phyloP scores from a whole-genome alignment of 2,888 invertebrate species.

The Hymenopus coronatus region DNA sequence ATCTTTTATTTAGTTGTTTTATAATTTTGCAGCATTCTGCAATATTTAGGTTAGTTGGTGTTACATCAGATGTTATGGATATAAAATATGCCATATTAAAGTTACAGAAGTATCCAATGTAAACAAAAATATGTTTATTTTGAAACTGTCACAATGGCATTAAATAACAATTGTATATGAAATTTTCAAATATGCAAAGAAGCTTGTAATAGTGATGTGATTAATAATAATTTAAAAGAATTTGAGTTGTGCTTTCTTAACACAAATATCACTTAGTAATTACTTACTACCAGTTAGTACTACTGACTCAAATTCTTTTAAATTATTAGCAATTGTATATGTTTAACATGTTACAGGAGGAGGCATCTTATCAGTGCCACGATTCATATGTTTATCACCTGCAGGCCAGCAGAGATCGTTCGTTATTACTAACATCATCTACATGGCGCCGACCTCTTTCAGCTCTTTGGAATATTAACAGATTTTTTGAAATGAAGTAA shows the following conservation, averaged over 20 bases:
- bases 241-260: too few species aligned
- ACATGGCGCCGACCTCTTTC: constrained; percentile 83
- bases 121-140: not conserved
- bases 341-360: constrained; percentile 54
- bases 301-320: too few species aligned
- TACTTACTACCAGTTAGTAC: too few species aligned
- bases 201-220: too few species aligned
- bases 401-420: constrained; percentile 70
- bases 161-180: not conserved
- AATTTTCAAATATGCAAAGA: too few species aligned
- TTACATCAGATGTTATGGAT: too few species aligned
- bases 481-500: constrained; percentile 59
- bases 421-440: constrained; percentile 79
- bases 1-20: too few species aligned
- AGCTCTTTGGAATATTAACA: constrained; percentile 71
- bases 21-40: too few species aligned
- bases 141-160: not conserved
- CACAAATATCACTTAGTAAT: too few species aligned
- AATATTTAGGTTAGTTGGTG: too few species aligned
- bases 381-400: constrained; percentile 83
- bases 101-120: not conserved
- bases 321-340: not conserved
- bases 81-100: not conserved
- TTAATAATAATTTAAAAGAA: too few species aligned
- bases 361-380: constrained; percentile 77